Percentiles rank a stretch among this genome's conserved stretches.
Evolutionary conservation across 37 sponge, comb jelly and placozoan genomes (phyloP).

Genomic region (Dysidea cf. avara): DNA sequence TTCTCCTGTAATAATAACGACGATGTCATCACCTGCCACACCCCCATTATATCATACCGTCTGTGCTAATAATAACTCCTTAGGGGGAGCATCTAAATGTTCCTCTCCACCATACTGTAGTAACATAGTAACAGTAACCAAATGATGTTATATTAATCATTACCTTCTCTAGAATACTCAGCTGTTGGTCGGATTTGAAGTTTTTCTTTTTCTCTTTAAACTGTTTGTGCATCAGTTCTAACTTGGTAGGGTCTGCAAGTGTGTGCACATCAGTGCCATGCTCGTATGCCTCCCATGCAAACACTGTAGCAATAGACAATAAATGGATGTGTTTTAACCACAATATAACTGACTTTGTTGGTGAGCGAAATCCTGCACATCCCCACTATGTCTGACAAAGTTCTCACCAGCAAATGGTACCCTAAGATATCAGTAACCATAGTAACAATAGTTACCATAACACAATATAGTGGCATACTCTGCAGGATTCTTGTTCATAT

Average conservation of each 20-base stretch:
- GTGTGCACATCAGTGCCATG: conserved; percentile 93
- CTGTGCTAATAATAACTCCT: conserved; percentile 87
- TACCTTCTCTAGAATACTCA: conserved; percentile 75
- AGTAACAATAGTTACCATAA: background rate
- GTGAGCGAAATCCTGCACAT: conserved; percentile 81
- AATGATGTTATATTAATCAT: background rate
- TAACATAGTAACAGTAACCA: background rate
- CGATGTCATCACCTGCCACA: background rate
- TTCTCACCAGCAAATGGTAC: conserved; percentile 92
- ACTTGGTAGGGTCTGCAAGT: conserved; percentile 95
- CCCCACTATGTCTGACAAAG: conserved; percentile 82
- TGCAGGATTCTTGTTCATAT: conserved; percentile 61
- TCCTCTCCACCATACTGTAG: conserved; percentile 98
- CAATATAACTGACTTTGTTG: conserved; percentile 65
- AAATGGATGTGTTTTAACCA: background rate
- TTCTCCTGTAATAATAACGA: conserved; percentile 62
- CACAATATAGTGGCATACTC: conserved; percentile 46
- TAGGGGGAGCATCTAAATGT: conserved; percentile 91
- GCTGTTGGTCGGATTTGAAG: conserved; percentile 77
- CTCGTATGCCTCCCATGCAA: conserved; percentile 97
- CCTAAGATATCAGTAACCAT: conserved; percentile 7
- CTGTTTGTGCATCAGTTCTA: conserved; percentile 88
- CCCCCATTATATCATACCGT: too few species aligned
- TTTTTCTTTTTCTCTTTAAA: conserved; percentile 79
- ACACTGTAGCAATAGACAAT: conserved; percentile 60